phyloP scores from a whole-genome alignment of 2,888 invertebrate genomes.

The Ectobius pallidus region DNA sequence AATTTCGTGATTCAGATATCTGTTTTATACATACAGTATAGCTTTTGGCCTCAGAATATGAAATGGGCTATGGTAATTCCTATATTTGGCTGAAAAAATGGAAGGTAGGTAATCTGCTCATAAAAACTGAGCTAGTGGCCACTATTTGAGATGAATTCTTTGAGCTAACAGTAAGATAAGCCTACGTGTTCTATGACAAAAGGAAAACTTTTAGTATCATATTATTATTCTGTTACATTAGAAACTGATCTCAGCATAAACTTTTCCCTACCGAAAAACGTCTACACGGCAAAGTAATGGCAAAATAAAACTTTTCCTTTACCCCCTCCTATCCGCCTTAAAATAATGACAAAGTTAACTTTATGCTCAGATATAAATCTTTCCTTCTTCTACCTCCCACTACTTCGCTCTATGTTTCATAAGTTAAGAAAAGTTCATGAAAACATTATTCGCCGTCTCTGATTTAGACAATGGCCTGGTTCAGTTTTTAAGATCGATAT shows the following conservation, averaged over 20 bases:
- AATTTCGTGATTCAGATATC: too few relatives aligned
- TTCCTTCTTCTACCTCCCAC: not conserved
- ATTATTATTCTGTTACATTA: not conserved
- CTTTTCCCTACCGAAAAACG: not conserved
- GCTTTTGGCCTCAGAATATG: too few relatives aligned
- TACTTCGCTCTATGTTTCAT: too few relatives aligned
- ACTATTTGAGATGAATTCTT: not conserved
- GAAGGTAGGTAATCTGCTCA: too few relatives aligned
- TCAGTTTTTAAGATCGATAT: too few relatives aligned
- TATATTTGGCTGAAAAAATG: too few relatives aligned
- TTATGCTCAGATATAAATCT: not conserved
- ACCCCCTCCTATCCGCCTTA: too few relatives aligned
- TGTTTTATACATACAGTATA: too few relatives aligned
- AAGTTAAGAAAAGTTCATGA: not conserved
- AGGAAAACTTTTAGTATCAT: not conserved
- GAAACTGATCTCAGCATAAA: not conserved
- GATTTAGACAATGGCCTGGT: not conserved
- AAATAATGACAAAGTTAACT: conserved; percentile 14
- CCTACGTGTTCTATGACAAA: not conserved
- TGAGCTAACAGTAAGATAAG: too few relatives aligned
- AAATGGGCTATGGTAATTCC: too few relatives aligned
- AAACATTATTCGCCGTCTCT: not conserved
- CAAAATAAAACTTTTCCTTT: conserved; percentile 11
- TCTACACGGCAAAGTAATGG: not conserved
- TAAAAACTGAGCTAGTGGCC: too few relatives aligned